Evolutionary conservation across 64 coral and sea anemone genomes (phyloP).

Genomic region (Pocillopora damicornis): DNA sequence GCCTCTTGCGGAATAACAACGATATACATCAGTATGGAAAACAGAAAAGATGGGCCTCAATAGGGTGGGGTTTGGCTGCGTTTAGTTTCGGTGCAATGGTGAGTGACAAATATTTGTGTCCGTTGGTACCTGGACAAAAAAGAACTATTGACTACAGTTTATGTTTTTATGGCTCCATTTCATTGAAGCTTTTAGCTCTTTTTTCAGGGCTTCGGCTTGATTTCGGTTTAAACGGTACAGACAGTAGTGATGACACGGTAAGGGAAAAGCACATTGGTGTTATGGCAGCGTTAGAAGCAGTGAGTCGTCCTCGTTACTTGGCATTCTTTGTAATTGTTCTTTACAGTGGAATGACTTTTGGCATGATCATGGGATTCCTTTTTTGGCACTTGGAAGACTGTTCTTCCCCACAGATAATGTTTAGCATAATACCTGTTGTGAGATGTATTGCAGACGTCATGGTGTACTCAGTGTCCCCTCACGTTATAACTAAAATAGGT

Average conservation of each 20-base stretch:
- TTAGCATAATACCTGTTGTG: constrained; percentile 57
- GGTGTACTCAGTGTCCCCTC: constrained; percentile 56
- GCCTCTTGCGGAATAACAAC: constrained; percentile 25
- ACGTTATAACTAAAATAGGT: constrained; percentile 49
- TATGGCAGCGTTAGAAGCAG: not conserved
- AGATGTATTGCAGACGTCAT: constrained; percentile 61
- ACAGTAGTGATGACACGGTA: not conserved
- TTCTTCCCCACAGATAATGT: constrained; percentile 54
- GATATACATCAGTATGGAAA: constrained; percentile 65
- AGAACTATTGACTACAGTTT: constrained; percentile 33
- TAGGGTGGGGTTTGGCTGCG: constrained; percentile 65
- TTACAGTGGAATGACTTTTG: constrained; percentile 61
- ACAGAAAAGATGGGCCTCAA: constrained; percentile 61
- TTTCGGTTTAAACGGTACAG: constrained; percentile 36
- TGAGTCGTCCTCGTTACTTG: constrained; percentile 12
- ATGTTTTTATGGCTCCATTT: constrained; percentile 58
- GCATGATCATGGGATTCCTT: constrained; percentile 64
- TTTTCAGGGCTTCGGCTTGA: constrained; percentile 40
- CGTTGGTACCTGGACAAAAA: constrained; percentile 25
- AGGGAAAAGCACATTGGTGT: not conserved
- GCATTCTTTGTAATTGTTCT: constrained; percentile 47
- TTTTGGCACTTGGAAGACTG: constrained; percentile 70
- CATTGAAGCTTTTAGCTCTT: constrained; percentile 54
- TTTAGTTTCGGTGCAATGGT: constrained; percentile 47
- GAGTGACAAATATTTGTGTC: constrained; percentile 51